Percentiles rank a stretch among this genome's conserved stretches.
Conservation (phyloP, 2,888 invertebrate genomes). For the Tortrix viridana region DNA sequence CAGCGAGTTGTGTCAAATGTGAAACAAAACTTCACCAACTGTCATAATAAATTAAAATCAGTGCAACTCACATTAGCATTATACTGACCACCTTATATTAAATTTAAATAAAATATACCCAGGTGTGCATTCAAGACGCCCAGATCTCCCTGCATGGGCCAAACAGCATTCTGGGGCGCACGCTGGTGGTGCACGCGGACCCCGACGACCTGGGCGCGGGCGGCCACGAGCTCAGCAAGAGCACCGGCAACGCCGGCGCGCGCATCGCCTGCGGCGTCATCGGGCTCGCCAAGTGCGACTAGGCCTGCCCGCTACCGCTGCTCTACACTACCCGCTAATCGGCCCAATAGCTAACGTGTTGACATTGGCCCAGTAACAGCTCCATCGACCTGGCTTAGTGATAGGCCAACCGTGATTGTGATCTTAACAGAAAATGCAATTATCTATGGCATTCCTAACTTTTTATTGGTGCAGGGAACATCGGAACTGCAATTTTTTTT, state of each 20-base stretch:
- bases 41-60: too few relatives aligned
- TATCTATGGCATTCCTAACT: constrained; percentile 53
- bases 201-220: constrained; percentile 97
- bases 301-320: neutral
- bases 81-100: neutral
- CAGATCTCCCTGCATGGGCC: constrained; percentile 83
- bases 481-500: constrained; percentile 49
- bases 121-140: constrained; percentile 74
- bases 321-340: neutral
- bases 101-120: constrained; percentile 29
- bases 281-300: constrained; percentile 83
- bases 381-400: neutral
- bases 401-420: constrained; percentile 2
- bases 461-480: constrained; percentile 60
- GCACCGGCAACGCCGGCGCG: constrained; percentile 97
- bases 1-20: too few relatives aligned
- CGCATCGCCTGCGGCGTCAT: constrained; percentile 95
- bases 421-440: neutral
- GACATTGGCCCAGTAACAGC: neutral
- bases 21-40: too few relatives aligned
- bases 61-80: too few relatives aligned
- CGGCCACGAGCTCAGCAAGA: constrained; percentile 95
- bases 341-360: neutral
- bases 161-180: constrained; percentile 92
- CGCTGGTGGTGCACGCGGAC: constrained; percentile 96